Base-by-base conservation (phyloP, 1,140 invertebrate genomes). In the Lepidostoma basale region DNA sequence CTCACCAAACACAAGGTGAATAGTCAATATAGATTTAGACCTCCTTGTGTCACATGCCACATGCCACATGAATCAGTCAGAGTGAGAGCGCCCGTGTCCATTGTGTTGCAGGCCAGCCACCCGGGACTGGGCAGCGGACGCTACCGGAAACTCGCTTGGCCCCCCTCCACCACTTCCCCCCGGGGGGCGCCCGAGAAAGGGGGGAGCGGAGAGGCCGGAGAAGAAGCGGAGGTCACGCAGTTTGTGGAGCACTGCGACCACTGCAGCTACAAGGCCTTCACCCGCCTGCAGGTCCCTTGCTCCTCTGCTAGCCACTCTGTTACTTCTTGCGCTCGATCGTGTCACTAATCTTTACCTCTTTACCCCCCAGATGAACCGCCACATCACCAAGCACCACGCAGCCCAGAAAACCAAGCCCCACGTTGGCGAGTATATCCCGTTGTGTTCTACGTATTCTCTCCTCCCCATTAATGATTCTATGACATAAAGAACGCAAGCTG, bases 1-100 rank as follows among this genome's bases (percentile, higher is more conserved):
- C 71, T 81, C 14, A 78, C 77, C 0, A 76, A 72, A 0, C 81
- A 82, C 54, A 78, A 77, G 77, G 81, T 81, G 22, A 68, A 54
- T 40, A 56, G 4, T 4, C 22, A n/a, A 36, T 26, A 14, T 6
- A 20, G 6, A 45, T 10, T 62, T 22, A 16, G 23, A 16, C 36
- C 6, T 6, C 5, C 5, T 59, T 18, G 3, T 64, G 1, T 20
- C 20, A 9, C 9, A 20, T 25, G 3, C 25, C 6, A 22, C 18
- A 5, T 9, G 5, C 14, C 9, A 8, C 8, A 9, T 25, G 18
- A 23, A 3, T 9, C 18, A 18, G 42, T 8, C 5, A 10, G 8
- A 6, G 42, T 45, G 5, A 6, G 42, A 16, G 8, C 18, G 9
- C 8, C 6, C 8, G 8, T 18, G 42, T 5, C 42, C 22, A 9